Evolutionary conservation across 2,888 invertebrate species (phyloP).

Genomic region (Drosophila hawaiiensis): DNA sequence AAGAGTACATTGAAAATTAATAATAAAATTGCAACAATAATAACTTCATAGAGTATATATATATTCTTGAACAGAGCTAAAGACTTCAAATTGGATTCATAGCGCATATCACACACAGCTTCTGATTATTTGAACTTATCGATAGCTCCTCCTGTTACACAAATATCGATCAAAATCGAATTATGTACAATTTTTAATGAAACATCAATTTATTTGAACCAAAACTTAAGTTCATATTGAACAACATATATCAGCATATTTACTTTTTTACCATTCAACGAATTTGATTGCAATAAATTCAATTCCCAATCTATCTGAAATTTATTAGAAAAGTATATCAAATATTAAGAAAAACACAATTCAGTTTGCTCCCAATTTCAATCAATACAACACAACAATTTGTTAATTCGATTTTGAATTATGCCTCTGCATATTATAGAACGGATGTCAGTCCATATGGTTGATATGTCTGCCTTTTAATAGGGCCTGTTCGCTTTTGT

Average conservation of each 20-base stretch:
- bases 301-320: neutral
- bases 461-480: conserved; percentile 13
- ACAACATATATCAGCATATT: neutral
- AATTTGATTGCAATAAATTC: neutral
- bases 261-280: neutral
- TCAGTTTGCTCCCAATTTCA: neutral
- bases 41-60: neutral
- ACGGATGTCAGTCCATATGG: conserved; percentile 34
- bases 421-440: neutral
- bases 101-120: neutral
- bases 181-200: neutral
- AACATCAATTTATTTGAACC: neutral
- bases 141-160: neutral
- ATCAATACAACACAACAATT: neutral
- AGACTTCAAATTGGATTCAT: neutral
- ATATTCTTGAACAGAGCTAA: neutral
- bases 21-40: neutral
- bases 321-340: neutral
- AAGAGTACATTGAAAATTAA: neutral
- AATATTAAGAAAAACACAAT: neutral
- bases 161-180: neutral
- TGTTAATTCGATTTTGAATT: neutral
- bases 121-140: neutral
- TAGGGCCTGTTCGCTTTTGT: conserved; percentile 3
- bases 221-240: neutral